A percentile compares a stretch with the other conserved stretches of the same genome.
Evolutionary conservation across 2,888 invertebrate species (phyloP).

Genomic region (Macrosiphum euphorbiae): DNA sequence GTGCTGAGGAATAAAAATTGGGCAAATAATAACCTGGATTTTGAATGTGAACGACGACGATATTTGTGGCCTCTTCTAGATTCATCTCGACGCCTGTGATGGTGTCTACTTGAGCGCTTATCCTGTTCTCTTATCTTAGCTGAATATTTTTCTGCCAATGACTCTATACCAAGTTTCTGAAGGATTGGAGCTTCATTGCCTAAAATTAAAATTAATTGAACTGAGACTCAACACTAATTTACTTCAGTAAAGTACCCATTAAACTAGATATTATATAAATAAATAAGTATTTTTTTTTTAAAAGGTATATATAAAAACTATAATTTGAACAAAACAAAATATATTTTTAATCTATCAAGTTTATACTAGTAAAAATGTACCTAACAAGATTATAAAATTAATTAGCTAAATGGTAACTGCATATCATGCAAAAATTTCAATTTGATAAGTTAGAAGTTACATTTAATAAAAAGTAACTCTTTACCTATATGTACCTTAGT

Average conservation of each 20-base stretch:
- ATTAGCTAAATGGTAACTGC: neutral
- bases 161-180: slow-evolving; percentile 62
- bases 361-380: too few species aligned
- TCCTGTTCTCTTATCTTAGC: slow-evolving; percentile 57
- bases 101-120: slow-evolving; percentile 50
- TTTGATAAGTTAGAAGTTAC: too few species aligned
- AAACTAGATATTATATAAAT: neutral
- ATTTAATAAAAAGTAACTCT: too few species aligned
- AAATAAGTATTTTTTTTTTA: neutral
- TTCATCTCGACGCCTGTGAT: slow-evolving; percentile 56
- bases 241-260: neutral
- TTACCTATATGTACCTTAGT: too few species aligned
- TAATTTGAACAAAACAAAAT: too few species aligned
- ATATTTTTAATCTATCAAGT: too few species aligned
- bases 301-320: too few species aligned
- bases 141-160: slow-evolving; percentile 59
- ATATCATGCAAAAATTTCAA: neutral
- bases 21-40: slow-evolving; percentile 62
- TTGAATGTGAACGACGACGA: slow-evolving; percentile 62
- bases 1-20: slow-evolving; percentile 54
- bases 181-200: slow-evolving; percentile 62
- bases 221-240: neutral
- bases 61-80: slow-evolving; percentile 62
- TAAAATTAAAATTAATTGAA: slow-evolving; percentile 19
- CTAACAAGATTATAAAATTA: neutral